Base-by-base conservation (phyloP, 1,140 invertebrate species). In the Aphidius ervi region DNA sequence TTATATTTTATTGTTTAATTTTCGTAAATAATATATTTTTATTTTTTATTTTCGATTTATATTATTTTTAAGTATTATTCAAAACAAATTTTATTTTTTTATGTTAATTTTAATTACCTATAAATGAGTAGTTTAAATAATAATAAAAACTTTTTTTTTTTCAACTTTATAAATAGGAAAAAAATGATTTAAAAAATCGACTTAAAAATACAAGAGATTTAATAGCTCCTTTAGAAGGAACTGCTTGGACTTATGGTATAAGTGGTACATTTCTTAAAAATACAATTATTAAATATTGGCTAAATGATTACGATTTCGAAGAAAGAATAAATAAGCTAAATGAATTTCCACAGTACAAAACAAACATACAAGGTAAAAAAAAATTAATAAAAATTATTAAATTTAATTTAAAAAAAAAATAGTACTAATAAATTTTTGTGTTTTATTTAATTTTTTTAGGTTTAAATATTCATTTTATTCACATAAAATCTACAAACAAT, bases 161-260 rank as follows among this genome's bases (percentile, higher is more conserved):
- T 53, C 5, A 53, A 10, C 0, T 16, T 16, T 16, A 54, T 23
- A 10, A 23, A 37, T n/a, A 59, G 62, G 48, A 59, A 23, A 52
- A 65, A 7, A 72, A 79, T 56, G 86, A 90, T 67, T 76, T 91
- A 1, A 82, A 84, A 68, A 61, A 74, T 3, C 78, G 87, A 53
- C 73, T 92, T 3, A 76, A 82, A 56, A 74, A 81, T 39, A 77
- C 84, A 43, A 71, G 82, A 8, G 71, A 78, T 23, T 79, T 87
- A 8, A 78, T 80, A 40, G 77, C 80, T 9, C 84, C 89, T 2
- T 67, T 93, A 54, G 85, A 91, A 72, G 86, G 83, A 20, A 76
- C 84, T 5, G 82, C 84, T 47, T 93, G 93, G 64, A 74, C 86
- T 58, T 93, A 93, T 73, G 92, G 92, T 7, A 87, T 93, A 63